A percentile compares a stretch with the other conserved stretches of the same genome.
Evolutionary conservation across 2,888 invertebrate genomes (phyloP).

Genomic region (Hipparchia semele): DNA sequence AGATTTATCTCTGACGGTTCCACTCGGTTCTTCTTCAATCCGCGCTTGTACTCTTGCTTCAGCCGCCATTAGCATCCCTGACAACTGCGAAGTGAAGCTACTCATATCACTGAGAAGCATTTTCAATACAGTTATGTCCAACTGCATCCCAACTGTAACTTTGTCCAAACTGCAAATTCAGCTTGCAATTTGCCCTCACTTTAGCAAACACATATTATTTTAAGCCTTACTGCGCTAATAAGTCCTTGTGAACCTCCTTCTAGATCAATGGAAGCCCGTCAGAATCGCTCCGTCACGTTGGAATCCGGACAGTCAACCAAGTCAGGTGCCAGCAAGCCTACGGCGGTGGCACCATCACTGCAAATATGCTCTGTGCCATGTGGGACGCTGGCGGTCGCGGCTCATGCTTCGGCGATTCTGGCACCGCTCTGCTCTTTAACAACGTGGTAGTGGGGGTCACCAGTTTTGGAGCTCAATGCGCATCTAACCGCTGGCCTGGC

Average conservation of each 20-base stretch:
- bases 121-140: no score
- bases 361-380: background rate
- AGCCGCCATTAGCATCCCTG: no score
- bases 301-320: background rate
- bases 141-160: no score
- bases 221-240: background rate
- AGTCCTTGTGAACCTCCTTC: background rate
- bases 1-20: no score
- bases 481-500: background rate
- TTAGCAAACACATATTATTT: no score
- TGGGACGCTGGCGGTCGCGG: background rate
- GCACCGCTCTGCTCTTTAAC: background rate
- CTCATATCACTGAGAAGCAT: background rate
- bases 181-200: no score
- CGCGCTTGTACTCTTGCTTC: no score
- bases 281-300: constrained; percentile 6
- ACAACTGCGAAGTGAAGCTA: background rate
- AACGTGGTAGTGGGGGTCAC: constrained; percentile 9
- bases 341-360: background rate
- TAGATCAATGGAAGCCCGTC: background rate
- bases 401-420: constrained; percentile 5
- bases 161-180: no score
- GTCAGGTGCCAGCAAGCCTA: background rate
- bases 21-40: no score
- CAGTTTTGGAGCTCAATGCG: constrained; percentile 1